phyloP scores from a whole-genome alignment of 2,888 invertebrate species.

The Palloptera scutellata region DNA sequence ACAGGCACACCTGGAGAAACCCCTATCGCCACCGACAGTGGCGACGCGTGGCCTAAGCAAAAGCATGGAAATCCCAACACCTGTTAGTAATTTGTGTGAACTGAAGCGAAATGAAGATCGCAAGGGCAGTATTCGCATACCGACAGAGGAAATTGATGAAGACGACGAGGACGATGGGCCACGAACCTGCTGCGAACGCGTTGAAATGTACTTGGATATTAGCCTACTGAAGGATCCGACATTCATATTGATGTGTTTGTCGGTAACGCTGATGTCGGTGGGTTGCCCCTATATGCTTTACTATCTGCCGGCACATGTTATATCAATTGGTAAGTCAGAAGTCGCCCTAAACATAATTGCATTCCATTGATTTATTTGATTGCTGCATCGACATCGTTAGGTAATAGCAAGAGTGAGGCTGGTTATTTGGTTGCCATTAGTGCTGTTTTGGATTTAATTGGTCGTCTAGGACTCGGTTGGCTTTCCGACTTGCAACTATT shows the following conservation, averaged over 20 bases:
- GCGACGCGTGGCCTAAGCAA: constrained; percentile 63
- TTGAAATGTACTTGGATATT: constrained; percentile 71
- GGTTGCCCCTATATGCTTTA: constrained; percentile 81
- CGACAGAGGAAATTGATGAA: constrained; percentile 54
- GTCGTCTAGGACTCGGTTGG: constrained; percentile 77
- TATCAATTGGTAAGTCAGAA: constrained; percentile 67
- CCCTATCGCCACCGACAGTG: constrained; percentile 56
- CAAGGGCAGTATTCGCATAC: constrained; percentile 31
- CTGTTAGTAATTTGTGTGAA: constrained; percentile 61
- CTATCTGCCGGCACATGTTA: constrained; percentile 78
- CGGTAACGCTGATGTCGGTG: constrained; percentile 78
- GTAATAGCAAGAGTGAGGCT: constrained; percentile 65
- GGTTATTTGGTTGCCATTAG: constrained; percentile 79
- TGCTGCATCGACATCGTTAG: constrained; percentile 37
- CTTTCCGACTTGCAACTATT: constrained; percentile 77
- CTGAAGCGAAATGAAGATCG: constrained; percentile 41
- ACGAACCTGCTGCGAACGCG: constrained; percentile 58
- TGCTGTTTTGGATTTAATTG: constrained; percentile 75
- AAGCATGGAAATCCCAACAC: constrained; percentile 65
- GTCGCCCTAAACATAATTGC: not conserved
- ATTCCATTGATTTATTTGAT: not conserved
- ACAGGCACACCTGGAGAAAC: constrained; percentile 60
- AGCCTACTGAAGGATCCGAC: constrained; percentile 73
- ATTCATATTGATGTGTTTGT: constrained; percentile 76
- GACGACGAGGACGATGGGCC: constrained; percentile 58